A percentile compares a stretch with the other conserved stretches of the same genome.
These are phyloP conservation scores for Paradoxurus hermaphroditus DNA, from an alignment of 2,113 vertebrate species.

Conservation along the genomic window DNA sequence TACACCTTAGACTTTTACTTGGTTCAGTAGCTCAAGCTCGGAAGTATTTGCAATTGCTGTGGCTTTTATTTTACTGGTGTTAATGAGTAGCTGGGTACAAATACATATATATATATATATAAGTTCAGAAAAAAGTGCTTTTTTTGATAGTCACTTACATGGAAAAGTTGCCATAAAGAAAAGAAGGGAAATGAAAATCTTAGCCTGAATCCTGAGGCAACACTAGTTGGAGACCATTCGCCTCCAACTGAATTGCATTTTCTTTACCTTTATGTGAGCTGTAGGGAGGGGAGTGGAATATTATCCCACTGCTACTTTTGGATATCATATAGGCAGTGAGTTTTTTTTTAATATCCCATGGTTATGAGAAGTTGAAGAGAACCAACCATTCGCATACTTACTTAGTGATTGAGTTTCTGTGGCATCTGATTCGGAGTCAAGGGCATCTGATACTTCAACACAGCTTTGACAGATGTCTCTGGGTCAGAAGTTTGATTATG, in stretches of 20 bases:
- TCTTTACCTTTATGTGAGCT: neutral
- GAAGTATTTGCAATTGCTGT: conserved; percentile 35
- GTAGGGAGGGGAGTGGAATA: neutral
- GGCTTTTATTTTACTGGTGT: conserved; percentile 17
- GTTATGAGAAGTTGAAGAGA: neutral
- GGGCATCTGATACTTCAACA: neutral
- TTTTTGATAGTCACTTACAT: neutral
- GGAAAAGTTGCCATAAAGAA: neutral
- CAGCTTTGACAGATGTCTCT: neutral
- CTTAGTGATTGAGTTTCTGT: neutral
- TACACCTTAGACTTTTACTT: neutral
- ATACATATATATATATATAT: neutral
- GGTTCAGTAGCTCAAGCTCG: neutral
- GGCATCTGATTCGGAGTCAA: neutral
- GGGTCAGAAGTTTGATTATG: conserved; percentile 41
- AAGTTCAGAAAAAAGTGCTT: neutral
- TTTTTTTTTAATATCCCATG: neutral
- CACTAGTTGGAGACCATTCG: neutral
- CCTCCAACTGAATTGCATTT: neutral
- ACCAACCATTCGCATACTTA: neutral
- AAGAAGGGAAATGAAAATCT: neutral
- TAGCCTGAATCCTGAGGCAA: neutral
- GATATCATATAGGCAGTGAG: neutral
- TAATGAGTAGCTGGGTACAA: conserved; percentile 2
- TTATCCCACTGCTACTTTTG: neutral